Percentiles rank a stretch among this genome's conserved stretches.
Conservation (phyloP, 2,113 vertebrate genomes). For the Tychaedon coryphoeus region DNA sequence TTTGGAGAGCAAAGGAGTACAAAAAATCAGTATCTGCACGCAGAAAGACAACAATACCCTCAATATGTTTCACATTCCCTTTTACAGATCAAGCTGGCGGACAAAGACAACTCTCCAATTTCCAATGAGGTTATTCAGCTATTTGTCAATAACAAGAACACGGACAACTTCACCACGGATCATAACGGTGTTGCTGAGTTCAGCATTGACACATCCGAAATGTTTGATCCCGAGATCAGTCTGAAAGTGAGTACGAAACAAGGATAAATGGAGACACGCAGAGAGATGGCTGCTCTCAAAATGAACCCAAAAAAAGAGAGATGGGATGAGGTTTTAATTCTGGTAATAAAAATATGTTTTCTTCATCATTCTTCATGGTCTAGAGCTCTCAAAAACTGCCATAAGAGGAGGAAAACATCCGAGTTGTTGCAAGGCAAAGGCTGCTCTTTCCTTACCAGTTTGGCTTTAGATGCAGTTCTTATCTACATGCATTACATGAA, state of each 20-base stretch:
- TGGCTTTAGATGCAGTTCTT: not conserved
- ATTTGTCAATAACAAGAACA: conserved; percentile 33
- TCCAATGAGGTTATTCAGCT: conserved; percentile 53
- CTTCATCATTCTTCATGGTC: not conserved
- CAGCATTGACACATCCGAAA: conserved; percentile 49
- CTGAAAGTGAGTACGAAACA: conserved; percentile 58
- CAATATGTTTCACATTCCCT: not conserved
- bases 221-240: conserved; percentile 47
- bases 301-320: not conserved
- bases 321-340: not conserved
- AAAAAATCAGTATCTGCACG: not conserved
- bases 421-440: not conserved
- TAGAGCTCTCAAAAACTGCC: not conserved
- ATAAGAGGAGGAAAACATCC: not conserved
- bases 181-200: conserved; percentile 18
- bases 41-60: not conserved
- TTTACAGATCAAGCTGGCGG: conserved; percentile 46
- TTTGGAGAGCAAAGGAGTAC: not conserved
- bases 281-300: not conserved
- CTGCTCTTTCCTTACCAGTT: not conserved
- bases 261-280: not conserved
- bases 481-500: not conserved
- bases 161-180: conserved; percentile 56
- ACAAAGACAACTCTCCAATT: conserved; percentile 52
- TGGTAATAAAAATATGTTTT: not conserved